Evolutionary conservation across 1,140 invertebrate species (phyloP).

Genomic region (Sycophila sp.): DNA sequence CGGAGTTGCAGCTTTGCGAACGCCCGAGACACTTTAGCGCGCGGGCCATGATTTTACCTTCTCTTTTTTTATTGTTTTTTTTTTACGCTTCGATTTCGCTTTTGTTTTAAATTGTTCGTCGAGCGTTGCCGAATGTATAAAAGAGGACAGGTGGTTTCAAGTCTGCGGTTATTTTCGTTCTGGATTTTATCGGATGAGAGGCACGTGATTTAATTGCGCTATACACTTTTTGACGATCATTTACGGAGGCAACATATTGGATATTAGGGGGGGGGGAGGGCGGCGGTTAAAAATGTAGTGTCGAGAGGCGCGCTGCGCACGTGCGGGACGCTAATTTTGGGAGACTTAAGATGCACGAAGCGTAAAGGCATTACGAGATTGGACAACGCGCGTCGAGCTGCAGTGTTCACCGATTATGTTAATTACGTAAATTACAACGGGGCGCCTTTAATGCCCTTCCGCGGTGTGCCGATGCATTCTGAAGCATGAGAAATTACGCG

Average conservation of each 20-base stretch:
- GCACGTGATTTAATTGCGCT: too few species aligned
- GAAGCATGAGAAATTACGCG: not conserved
- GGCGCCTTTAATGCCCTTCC: not conserved
- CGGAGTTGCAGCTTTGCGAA: constrained; percentile 7
- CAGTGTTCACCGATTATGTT: constrained; percentile 50
- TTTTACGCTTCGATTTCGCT: too few species aligned
- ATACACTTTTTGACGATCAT: too few species aligned
- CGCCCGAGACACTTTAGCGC: not conserved
- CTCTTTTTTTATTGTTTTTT: not conserved
- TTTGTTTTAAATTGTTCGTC: too few species aligned
- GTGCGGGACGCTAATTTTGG: constrained; percentile 38
- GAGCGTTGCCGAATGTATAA: not conserved
- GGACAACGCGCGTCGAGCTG: constrained; percentile 43
- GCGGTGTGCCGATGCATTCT: not conserved
- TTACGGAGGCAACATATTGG: too few species aligned
- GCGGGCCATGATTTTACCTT: too few species aligned
- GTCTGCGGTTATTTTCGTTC: too few species aligned
- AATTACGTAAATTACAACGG: constrained; percentile 34
- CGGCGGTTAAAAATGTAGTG: too few species aligned
- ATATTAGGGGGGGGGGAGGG: too few species aligned
- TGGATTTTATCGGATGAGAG: too few species aligned
- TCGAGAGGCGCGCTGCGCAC: too few species aligned
- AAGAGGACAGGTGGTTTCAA: too few species aligned
- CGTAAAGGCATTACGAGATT: constrained; percentile 43
- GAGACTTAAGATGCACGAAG: constrained; percentile 41